Evolutionary conservation across 2,113 vertebrate genomes (phyloP), one percentile per base, ranked within the genome.

Genomic region (Labrus mixtus): DNA sequence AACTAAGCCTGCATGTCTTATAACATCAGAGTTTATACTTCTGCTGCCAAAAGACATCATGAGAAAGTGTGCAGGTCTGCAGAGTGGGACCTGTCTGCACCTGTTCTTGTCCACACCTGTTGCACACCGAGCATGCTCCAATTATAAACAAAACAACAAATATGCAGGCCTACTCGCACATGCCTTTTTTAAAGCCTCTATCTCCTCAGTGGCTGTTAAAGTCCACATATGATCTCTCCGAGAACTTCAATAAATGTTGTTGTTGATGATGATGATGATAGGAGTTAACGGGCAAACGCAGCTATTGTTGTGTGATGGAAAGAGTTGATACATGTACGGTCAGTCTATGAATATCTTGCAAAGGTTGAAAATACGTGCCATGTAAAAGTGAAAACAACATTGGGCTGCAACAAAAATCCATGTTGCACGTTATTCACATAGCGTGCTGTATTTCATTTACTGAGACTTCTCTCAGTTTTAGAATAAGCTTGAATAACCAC

Each of bases 61-160:
- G 4, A 45, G 22, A n/a, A 7, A 8, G 17, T 0, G 19, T 51
- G 48, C 19, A 17, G 46, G 46, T 48, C 46, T 17, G 39, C 11
- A 39, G 25, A 39, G 8, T 43, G 33, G 37, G 41, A 68, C 55
- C 41, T 36, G 57, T 10, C 36, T 56, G 36, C 68, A 77, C 71
- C 51, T 56, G 20, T 45, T 78, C 41, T 61, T 61, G 41, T 37
- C 33, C 64, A 36, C 74, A 88, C 89, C 83, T 90, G 91, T 90
- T 89, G 89, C 81, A 51, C 39, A 61, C 20, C 54, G 58, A 84
- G 73, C 81, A 79, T 70, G 69, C 59, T 61, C 73, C 41, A 10
- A 64, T 41, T 54, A 11, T 46, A 55, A 46, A 33, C 39, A 51
- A 8, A 72, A 55, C 36, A 54, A 33, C 29, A 23, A 13, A 17